phyloP scores from a whole-genome alignment of 2,888 invertebrate genomes.

The Tipula lateralis region DNA sequence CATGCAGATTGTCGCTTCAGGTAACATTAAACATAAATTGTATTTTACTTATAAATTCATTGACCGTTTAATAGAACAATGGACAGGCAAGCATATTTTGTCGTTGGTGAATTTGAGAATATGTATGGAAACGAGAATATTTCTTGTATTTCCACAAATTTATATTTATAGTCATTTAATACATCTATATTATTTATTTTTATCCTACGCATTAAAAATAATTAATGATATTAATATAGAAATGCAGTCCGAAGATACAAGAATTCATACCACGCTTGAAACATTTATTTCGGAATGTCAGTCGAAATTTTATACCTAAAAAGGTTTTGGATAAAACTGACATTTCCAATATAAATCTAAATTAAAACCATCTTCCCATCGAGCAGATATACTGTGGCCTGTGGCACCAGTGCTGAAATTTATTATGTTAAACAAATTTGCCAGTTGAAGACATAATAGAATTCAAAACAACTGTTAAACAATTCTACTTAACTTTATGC shows the following conservation, averaged over 20 bases:
- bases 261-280: neutral
- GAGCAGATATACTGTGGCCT: neutral
- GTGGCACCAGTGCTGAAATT: neutral
- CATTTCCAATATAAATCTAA: neutral
- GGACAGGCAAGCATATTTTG: neutral
- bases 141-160: neutral
- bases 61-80: neutral
- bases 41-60: neutral
- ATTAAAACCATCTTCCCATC: neutral
- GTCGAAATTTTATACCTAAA: neutral
- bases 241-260: neutral
- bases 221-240: neutral
- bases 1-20: conserved; percentile 14
- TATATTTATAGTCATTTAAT: neutral
- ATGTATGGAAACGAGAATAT: neutral
- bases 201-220: neutral
- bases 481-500: neutral
- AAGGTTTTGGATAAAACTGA: neutral
- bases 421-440: neutral
- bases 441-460: neutral
- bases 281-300: neutral
- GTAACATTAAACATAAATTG: neutral
- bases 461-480: neutral
- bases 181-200: neutral
- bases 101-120: neutral